Conservation (phyloP, 2,888 invertebrate species). For the Loripinus fragilis region DNA sequence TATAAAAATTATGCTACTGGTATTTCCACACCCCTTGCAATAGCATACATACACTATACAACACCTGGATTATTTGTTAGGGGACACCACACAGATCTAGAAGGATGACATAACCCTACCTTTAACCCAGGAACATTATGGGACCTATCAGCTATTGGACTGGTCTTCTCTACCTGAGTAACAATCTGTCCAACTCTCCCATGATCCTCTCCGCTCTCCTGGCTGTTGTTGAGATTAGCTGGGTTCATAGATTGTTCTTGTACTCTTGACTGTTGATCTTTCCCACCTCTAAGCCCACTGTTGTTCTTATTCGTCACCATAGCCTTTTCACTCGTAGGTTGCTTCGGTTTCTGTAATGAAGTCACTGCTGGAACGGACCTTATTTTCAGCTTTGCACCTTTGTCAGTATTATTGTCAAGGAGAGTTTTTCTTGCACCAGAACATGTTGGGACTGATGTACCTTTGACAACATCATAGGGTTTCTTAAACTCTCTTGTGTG, state of each 20-base stretch:
- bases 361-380: not conserved
- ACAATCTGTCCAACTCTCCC: constrained; percentile 41
- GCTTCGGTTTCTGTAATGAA: not conserved
- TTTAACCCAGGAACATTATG: not conserved
- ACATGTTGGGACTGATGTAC: constrained; percentile 10
- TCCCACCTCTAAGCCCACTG: not conserved
- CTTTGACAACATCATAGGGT: constrained; percentile 43
- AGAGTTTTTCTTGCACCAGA: constrained; percentile 35
- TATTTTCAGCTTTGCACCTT: constrained; percentile 6
- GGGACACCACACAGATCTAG: not conserved
- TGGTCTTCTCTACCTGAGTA: constrained; percentile 64
- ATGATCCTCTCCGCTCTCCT: constrained; percentile 38
- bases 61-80: not conserved
- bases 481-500: constrained; percentile 48
- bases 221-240: constrained; percentile 23
- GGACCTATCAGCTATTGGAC: constrained; percentile 36
- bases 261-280: not conserved
- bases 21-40: no score
- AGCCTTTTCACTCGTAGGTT: not conserved
- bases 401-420: constrained; percentile 2
- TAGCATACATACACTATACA: not conserved
- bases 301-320: not conserved
- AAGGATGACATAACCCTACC: not conserved
- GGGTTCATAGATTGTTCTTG: not conserved
- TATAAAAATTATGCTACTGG: no score